Evolutionary conservation across 1,140 invertebrate species (phyloP).

Genomic region (Archegozetes longisetosus): DNA sequence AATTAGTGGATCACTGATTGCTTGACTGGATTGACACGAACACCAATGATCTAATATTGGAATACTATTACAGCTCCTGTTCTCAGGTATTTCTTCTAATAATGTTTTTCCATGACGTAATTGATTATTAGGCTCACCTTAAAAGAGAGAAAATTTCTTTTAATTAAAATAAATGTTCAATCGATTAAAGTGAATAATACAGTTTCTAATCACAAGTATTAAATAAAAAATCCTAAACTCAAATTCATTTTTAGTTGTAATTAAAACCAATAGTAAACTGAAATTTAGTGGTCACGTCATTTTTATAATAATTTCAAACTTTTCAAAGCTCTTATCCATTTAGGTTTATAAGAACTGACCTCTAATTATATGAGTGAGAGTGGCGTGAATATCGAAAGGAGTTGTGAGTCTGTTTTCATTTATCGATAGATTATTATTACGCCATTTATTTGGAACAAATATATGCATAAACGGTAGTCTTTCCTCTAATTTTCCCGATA

Average conservation of each 20-base stretch:
- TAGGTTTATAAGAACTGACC: too few species aligned
- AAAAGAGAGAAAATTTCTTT: too few species aligned
- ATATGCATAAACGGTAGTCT: conserved; percentile 21
- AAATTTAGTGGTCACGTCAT: too few species aligned
- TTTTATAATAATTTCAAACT: too few species aligned
- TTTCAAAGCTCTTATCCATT: too few species aligned
- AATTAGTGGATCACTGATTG: conserved; percentile 6
- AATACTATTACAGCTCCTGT: neutral
- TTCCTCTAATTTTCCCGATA: conserved; percentile 21
- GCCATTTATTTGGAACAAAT: conserved; percentile 17
- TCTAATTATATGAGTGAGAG: conserved; percentile 18
- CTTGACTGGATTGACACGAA: conserved; percentile 25
- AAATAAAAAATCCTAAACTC: too few species aligned
- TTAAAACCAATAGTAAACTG: too few species aligned
- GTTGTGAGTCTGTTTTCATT: conserved; percentile 20
- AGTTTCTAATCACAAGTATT: too few species aligned
- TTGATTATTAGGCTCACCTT: neutral
- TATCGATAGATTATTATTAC: conserved; percentile 26
- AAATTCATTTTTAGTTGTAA: too few species aligned
- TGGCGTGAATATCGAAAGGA: conserved; percentile 20
- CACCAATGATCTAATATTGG: conserved; percentile 17
- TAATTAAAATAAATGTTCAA: too few species aligned
- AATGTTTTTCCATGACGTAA: neutral
- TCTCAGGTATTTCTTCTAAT: neutral
- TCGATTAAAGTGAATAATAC: too few species aligned